Evolutionary conservation across 2,888 invertebrate species (phyloP), one percentile per base, ranked within the genome.

Genomic region (Steinernema carpocapsae): DNA sequence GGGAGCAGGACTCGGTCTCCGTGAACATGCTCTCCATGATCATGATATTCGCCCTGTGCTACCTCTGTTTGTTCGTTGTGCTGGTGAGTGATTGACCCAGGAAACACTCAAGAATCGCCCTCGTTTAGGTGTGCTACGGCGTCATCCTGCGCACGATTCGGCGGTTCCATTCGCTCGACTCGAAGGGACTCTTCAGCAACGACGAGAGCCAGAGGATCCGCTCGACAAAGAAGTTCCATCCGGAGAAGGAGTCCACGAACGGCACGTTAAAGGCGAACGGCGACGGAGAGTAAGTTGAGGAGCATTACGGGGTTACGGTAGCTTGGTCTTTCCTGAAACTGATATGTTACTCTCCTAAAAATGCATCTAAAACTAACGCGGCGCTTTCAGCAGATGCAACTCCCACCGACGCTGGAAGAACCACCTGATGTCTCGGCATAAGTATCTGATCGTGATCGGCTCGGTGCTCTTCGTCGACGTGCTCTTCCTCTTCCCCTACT

Each of bases 391-490:
- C 26, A 76, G 82, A 32, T 83, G 82, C 72, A 84, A 83, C 73
- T 83, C 83, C 32, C 83, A 82, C 72, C 72, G 82, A 52, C 82
- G 83, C 46, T 82, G 82, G 82, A 56, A 73, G 29, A 78, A 59
- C 37, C 82, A 82, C 46, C 74, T 82, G 76, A 82, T 87, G 83
- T 80, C 81, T 1, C 78, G 87, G 6, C 86, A 87, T 79, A 87
- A 87, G 78, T 87, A 87, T 75, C 78, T 87, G 64, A 83, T 87
- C 51, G 87, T 87, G 37, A 87, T 87, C 74, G 87, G 87, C 10
- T 82, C 81, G 12, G 87, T 87, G 29, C 80, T 86, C 29, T 79
- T 87, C 46, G 87, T 87, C 37, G 86, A 87, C 76, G 76, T 87
- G 17, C 80, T 87, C 37, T 87, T 87, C 74, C 80, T 87, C 1